Percentiles rank a stretch among this genome's conserved stretches.
Evolutionary conservation across 1,140 invertebrate species (phyloP).

Genomic region (Ditylenchus dipsaci): DNA sequence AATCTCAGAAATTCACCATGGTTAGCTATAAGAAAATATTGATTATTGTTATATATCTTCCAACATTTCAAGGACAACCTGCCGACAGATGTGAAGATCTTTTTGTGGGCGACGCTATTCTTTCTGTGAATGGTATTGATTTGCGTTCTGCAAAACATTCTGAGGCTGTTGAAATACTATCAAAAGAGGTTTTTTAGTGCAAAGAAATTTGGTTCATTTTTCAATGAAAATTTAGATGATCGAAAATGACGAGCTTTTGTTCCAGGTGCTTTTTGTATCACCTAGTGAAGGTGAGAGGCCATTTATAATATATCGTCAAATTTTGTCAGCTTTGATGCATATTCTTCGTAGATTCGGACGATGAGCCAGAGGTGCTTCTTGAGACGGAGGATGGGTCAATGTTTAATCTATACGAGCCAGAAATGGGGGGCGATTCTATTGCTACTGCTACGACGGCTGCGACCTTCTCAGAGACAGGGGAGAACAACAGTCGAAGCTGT

Average conservation of each 20-base stretch:
- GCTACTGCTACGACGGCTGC: background rate
- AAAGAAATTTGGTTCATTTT: background rate
- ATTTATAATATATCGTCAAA: background rate
- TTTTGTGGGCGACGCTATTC: conserved; percentile 76
- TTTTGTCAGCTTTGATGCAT: background rate
- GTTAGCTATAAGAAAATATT: background rate
- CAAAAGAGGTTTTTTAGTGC: conserved; percentile 38
- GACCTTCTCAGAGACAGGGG: background rate
- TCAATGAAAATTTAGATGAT: background rate
- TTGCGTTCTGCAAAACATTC: conserved; percentile 65
- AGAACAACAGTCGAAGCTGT: background rate
- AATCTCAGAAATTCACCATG: conserved; percentile 69
- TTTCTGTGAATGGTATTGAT: conserved; percentile 73
- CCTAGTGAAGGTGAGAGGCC: background rate
- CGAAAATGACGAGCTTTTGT: background rate
- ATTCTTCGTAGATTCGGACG: background rate
- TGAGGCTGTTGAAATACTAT: conserved; percentile 52
- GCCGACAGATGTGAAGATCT: conserved; percentile 69
- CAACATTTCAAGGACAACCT: conserved; percentile 68
- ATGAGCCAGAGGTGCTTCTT: background rate
- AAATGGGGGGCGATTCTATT: background rate
- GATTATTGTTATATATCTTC: no score
- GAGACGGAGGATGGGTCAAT: background rate
- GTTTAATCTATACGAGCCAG: background rate
- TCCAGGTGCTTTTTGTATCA: background rate